Conservation (phyloP, 2,113 vertebrate genomes). For the Petrocephalus zakoni region DNA sequence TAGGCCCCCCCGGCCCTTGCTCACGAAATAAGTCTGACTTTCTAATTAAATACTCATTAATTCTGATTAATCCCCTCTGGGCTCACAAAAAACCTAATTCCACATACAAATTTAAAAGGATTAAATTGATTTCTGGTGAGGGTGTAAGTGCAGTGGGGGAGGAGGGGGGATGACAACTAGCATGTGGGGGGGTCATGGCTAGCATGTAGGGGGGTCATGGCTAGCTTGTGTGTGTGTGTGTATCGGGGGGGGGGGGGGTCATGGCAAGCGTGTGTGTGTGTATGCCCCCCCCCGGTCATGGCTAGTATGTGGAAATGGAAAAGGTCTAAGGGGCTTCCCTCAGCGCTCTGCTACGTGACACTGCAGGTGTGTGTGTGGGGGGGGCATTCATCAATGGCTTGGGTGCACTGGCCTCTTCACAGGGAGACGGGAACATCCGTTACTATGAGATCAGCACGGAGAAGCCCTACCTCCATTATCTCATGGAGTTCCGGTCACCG, state of each 20-base stretch:
- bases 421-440: slow-evolving; percentile 96
- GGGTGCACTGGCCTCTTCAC: slow-evolving; percentile 21
- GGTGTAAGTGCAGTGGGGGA: neutral
- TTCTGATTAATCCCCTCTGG: neutral
- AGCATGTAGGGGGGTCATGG: neutral
- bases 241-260: neutral
- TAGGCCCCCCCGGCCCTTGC: slow-evolving; percentile 7
- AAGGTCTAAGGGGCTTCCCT: neutral
- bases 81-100: neutral
- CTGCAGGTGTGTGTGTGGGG: neutral
- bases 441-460: slow-evolving; percentile 90
- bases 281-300: too few relatives aligned
- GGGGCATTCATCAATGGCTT: neutral
- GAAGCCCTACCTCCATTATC: slow-evolving; percentile 89
- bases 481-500: slow-evolving; percentile 93
- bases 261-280: neutral
- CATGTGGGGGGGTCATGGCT: neutral
- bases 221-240: neutral
- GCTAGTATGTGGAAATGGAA: neutral
- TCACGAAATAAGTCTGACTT: neutral
- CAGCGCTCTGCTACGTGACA: neutral
- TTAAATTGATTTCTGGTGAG: neutral
- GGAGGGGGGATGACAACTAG: neutral
- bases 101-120: neutral
- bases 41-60: slow-evolving; percentile 8